Percentiles rank a stretch among this genome's conserved stretches.
These are phyloP conservation scores for Cervus canadensis DNA, from an alignment of 2,113 vertebrate genomes.

Conservation along the genomic window DNA sequence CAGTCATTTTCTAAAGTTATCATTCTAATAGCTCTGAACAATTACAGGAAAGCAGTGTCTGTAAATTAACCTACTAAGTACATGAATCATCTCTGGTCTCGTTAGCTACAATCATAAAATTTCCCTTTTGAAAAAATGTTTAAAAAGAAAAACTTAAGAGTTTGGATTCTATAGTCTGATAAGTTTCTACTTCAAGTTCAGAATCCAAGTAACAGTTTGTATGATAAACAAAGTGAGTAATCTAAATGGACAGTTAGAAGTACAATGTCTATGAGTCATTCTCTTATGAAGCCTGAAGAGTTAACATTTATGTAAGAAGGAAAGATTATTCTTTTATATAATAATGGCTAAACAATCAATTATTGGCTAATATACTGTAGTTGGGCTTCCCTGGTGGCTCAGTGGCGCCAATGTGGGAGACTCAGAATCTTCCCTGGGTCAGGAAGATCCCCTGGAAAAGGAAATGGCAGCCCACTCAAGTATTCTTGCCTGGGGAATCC, in stretches of 20 bases:
- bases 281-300: background rate
- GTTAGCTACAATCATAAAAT: background rate
- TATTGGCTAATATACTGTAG: background rate
- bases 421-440: background rate
- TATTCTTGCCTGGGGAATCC: background rate
- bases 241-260: background rate
- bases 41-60: constrained; percentile 20
- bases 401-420: background rate
- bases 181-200: background rate
- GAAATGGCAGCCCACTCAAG: background rate
- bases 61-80: constrained; percentile 1
- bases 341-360: background rate
- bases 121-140: constrained; percentile 42
- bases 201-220: background rate
- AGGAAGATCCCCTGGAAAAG: background rate
- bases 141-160: background rate
- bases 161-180: background rate
- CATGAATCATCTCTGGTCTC: background rate
- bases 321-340: background rate
- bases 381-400: background rate
- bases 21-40: background rate
- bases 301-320: background rate
- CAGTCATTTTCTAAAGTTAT: constrained; percentile 30
- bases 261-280: background rate
- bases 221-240: background rate